Conservation (phyloP, 2,888 invertebrate genomes). For the Mythimna vitellina region DNA sequence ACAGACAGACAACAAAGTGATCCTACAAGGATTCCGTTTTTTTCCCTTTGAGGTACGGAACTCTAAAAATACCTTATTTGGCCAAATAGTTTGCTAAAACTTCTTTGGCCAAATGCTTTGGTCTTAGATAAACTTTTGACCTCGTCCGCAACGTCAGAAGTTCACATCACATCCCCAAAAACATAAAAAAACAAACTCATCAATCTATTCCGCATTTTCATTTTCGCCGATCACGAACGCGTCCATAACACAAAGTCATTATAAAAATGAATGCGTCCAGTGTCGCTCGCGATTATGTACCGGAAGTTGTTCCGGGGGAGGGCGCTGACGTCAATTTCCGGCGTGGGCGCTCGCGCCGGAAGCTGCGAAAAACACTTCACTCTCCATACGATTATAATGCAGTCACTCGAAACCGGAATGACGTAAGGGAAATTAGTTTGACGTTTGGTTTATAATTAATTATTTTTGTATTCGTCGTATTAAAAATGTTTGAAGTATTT, state of each 20-base stretch:
- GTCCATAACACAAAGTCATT: conserved; percentile 64
- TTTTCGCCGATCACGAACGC: conserved; percentile 27
- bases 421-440: conserved; percentile 61
- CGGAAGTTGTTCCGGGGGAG: conserved; percentile 79
- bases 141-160: too few relatives aligned
- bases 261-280: conserved; percentile 77
- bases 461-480: conserved; percentile 18
- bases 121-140: too few relatives aligned
- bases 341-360: conserved; percentile 75
- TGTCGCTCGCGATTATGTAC: conserved; percentile 77
- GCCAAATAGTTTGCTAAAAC: too few relatives aligned
- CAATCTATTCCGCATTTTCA: conserved; percentile 40
- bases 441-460: conserved; percentile 36
- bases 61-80: too few relatives aligned
- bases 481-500: background rate
- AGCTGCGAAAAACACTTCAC: conserved; percentile 74
- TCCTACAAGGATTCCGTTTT: too few relatives aligned
- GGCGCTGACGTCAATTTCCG: conserved; percentile 83
- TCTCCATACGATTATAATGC: conserved; percentile 70
- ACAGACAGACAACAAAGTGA: too few relatives aligned
- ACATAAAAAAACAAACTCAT: conserved; percentile 11
- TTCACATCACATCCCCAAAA: background rate
- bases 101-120: too few relatives aligned
- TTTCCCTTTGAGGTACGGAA: too few relatives aligned
- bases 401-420: conserved; percentile 53